phyloP scores from a whole-genome alignment of 2,113 vertebrate species.

The Saguinus imperator region DNA sequence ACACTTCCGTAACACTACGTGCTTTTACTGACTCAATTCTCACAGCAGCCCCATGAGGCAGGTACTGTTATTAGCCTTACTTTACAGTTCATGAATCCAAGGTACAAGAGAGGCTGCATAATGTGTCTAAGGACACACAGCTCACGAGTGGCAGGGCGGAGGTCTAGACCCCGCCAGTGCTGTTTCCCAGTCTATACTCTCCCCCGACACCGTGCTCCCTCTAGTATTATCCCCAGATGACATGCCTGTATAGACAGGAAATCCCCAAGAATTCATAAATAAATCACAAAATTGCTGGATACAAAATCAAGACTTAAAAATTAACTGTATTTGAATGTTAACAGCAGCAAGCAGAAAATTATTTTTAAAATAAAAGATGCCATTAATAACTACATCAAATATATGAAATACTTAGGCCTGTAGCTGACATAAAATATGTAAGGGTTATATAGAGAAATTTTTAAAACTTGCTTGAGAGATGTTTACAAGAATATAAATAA shows the following conservation, averaged over 20 bases:
- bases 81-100: neutral
- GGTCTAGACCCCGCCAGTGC: neutral
- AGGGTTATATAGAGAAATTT: neutral
- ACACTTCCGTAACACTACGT: neutral
- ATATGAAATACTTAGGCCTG: neutral
- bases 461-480: neutral
- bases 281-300: neutral
- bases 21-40: neutral
- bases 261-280: neutral
- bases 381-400: neutral
- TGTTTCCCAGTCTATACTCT: neutral
- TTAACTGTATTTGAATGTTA: neutral
- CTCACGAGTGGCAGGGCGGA: neutral
- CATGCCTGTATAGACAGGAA: neutral
- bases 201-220: neutral
- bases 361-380: neutral
- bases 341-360: neutral
- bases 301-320: neutral
- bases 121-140: neutral
- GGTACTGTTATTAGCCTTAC: neutral
- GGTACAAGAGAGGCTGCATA: neutral
- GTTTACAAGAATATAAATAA: neutral
- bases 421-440: neutral
- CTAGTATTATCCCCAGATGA: neutral
- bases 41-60: neutral